Evolutionary conservation across 2,113 vertebrate genomes (phyloP).

Genomic region (Promerops cafer): DNA sequence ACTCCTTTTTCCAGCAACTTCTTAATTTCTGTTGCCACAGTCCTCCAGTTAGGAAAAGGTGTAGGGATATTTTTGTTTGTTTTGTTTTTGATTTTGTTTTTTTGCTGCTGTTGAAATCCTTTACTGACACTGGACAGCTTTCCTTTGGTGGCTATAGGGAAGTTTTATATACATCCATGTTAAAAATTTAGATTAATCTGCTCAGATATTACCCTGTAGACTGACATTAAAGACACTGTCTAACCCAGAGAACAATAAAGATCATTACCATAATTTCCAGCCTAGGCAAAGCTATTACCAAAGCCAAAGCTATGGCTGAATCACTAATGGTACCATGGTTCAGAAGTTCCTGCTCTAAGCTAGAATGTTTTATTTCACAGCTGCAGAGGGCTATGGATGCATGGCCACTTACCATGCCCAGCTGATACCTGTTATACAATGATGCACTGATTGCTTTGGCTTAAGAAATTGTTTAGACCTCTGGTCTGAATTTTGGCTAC

Average conservation of each 20-base stretch:
- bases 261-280: background rate
- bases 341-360: background rate
- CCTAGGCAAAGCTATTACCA: background rate
- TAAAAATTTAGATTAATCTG: background rate
- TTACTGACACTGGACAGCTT: background rate
- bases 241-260: background rate
- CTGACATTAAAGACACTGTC: background rate
- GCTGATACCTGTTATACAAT: background rate
- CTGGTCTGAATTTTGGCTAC: background rate
- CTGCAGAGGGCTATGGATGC: background rate
- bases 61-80: background rate
- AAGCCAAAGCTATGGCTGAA: background rate
- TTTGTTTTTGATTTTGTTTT: background rate
- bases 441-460: background rate
- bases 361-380: background rate
- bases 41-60: background rate
- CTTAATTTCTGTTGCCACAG: background rate
- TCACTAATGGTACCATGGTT: background rate
- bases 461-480: background rate
- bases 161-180: background rate
- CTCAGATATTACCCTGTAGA: background rate
- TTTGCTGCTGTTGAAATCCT: background rate
- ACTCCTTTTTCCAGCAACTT: background rate
- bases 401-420: background rate
- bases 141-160: background rate